Conservation (phyloP, 2,113 vertebrate genomes). For the Oceanites oceanicus region DNA sequence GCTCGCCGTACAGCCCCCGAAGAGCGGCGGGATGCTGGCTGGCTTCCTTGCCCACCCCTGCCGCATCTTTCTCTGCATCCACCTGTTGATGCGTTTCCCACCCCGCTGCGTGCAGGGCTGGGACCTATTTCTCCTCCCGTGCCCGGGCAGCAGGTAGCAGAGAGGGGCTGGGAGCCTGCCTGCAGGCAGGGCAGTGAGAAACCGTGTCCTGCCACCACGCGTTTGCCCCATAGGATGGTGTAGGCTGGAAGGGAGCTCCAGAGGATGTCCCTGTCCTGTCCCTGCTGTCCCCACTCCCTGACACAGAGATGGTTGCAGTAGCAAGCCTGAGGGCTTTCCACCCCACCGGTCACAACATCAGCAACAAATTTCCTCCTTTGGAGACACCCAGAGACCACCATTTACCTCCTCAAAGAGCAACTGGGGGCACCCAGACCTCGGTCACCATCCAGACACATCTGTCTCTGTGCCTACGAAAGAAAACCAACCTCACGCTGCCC, state of each 20-base stretch:
- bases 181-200: background rate
- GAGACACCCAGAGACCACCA: background rate
- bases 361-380: background rate
- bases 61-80: background rate
- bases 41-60: background rate
- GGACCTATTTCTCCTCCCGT: background rate
- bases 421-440: background rate
- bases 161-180: background rate
- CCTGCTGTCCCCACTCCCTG: background rate
- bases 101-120: background rate
- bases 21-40: background rate
- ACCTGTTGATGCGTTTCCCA: background rate
- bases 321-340: background rate
- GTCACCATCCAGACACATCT: background rate
- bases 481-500: background rate
- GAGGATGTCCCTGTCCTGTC: background rate
- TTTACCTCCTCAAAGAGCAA: background rate
- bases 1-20: background rate
- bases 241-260: background rate
- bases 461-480: background rate
- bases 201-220: rapidly evolving
- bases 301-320: background rate
- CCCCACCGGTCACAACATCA: background rate
- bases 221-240: rapidly evolving
- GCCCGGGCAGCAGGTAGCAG: background rate